Base-by-base conservation (phyloP, 2,113 vertebrate species). In the Lonchura striata region DNA sequence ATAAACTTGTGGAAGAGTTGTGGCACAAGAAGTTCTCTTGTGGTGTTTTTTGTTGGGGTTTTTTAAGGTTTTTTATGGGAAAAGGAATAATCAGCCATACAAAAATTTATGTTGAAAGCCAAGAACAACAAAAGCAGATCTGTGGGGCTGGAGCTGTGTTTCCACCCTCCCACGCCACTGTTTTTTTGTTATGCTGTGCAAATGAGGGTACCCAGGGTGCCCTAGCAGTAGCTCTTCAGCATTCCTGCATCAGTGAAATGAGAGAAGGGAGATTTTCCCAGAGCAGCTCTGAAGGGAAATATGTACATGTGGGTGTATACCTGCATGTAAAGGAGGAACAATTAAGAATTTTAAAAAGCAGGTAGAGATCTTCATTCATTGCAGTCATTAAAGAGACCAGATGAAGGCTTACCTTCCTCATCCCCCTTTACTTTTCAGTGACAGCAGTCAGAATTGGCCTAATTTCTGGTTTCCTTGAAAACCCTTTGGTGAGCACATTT, bases 221-320 rank as follows among this genome's bases (percentile, higher is more conserved):
- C 15, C 44, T 21, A 14, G 13, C 17, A 65, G 54, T 35, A 52
- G 6, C 18, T 90, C 9, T 24, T 49, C n/a, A 28, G 19, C 69
- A 63, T 50, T 47, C 10, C 35, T 59, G 7, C 17, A 33, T 25
- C 44, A 42, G 33, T 8, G 75, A 74, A 52, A 60, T 22, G 27
- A 69, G 44, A 47, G 23, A 13, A 83, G 19, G 27, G 21, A 75
- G 23, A 31, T 70, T 46, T 65, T 25, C 27, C 37, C 57, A 54
- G 15, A 66, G 65, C 28, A 54, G 15, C 13, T 75, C 61, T 59
- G 39, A 52, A 65, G n/a, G 15, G n/a, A 84, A 75, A 10, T 13
- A 18, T 24, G 0, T 16, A 7, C 0, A 1, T 28, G 22, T 13
- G 16, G 2, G 11, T 65, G 41, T n/a, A 21, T 0, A 0, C 0